Evolutionary conservation across 1,140 invertebrate species (phyloP).

Genomic region (Drosophila jambulina): DNA sequence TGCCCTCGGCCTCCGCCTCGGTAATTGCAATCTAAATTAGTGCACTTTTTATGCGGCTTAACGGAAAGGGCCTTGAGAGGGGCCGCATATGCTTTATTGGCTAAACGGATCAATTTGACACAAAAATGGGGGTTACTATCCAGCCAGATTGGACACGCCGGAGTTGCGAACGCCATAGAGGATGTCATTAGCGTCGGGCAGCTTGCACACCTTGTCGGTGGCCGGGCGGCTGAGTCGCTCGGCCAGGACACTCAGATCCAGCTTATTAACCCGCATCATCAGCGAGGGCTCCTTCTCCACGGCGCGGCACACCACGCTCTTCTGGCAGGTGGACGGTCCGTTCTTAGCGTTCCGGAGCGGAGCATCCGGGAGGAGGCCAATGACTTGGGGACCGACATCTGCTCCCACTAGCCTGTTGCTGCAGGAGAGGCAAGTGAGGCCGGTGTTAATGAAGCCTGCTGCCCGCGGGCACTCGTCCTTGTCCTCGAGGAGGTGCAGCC

Average conservation of each 20-base stretch:
- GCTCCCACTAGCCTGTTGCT: constrained; percentile 57
- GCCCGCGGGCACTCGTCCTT: constrained; percentile 68
- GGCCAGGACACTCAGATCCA: constrained; percentile 55
- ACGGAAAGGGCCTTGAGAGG: constrained; percentile 38
- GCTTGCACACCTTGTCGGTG: constrained; percentile 60
- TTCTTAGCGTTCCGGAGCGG: neutral
- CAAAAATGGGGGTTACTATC: neutral
- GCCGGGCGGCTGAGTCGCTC: constrained; percentile 57
- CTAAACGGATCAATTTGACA: constrained; percentile 61
- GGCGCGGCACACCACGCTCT: constrained; percentile 40
- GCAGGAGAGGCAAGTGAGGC: constrained; percentile 60
- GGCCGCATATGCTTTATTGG: constrained; percentile 47
- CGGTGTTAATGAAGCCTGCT: constrained; percentile 63
- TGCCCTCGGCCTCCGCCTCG: neutral
- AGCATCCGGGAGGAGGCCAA: constrained; percentile 57
- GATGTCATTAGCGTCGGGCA: constrained; percentile 69
- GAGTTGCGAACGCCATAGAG: constrained; percentile 70
- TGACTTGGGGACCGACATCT: constrained; percentile 50
- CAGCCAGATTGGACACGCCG: constrained; percentile 8
- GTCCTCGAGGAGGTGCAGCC: constrained; percentile 51
- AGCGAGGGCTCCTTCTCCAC: constrained; percentile 67
- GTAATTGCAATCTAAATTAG: constrained; percentile 81
- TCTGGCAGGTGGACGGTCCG: constrained; percentile 31
- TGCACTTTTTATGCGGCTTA: constrained; percentile 66
- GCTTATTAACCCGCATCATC: constrained; percentile 66